Conservation (phyloP, 2,888 invertebrate species). For the Druceiella hillmani region DNA sequence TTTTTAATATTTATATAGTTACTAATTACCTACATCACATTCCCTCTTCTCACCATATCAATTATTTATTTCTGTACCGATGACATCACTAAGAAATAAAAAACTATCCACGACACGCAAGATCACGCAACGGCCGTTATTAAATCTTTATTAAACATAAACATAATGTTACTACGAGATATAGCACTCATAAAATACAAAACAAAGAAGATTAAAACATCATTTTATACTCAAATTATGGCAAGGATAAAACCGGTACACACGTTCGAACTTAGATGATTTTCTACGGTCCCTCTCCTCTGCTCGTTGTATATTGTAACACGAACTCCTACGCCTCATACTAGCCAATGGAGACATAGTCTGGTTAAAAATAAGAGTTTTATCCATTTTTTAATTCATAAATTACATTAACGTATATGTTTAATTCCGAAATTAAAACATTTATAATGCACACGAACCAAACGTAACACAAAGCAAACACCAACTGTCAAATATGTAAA, state of each 20-base stretch:
- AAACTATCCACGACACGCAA: too few species aligned
- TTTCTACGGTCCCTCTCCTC: constrained; percentile 50
- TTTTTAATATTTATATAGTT: too few species aligned
- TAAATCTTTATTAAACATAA: too few species aligned
- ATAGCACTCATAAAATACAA: too few species aligned
- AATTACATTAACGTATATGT: constrained; percentile 6
- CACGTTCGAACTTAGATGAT: constrained; percentile 50
- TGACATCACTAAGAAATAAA: too few species aligned
- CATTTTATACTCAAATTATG: too few species aligned
- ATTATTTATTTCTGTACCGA: too few species aligned
- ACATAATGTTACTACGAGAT: too few species aligned
- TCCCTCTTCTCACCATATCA: too few species aligned
- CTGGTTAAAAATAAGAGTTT: constrained; percentile 45
- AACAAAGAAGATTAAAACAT: too few species aligned
- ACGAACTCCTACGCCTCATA: constrained; percentile 48
- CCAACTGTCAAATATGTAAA: constrained; percentile 44
- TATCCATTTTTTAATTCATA: constrained; percentile 49
- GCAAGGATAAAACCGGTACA: constrained; percentile 31
- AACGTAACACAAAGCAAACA: constrained; percentile 1
- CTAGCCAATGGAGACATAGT: constrained; percentile 50
- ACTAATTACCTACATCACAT: too few species aligned
- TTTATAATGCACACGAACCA: constrained; percentile 22
- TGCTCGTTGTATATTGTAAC: constrained; percentile 51
- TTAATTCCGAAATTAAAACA: constrained; percentile 28
- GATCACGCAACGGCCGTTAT: too few species aligned